Evolutionary conservation across 2,888 invertebrate genomes (phyloP), one percentile per base, ranked within the genome.

Genomic region (Epirrhoe tristata): DNA sequence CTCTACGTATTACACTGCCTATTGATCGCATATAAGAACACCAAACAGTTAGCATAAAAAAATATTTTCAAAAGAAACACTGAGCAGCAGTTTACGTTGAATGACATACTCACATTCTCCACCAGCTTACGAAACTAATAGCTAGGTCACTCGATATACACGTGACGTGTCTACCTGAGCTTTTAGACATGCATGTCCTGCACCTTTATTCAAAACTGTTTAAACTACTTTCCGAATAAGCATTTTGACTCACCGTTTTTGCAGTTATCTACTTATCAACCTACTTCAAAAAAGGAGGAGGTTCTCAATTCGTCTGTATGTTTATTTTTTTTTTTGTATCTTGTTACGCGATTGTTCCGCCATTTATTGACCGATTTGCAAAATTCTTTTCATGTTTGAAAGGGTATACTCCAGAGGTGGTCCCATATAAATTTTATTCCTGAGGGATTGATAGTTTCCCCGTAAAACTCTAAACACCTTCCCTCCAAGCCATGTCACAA

Each of bases 141-240:
- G 64, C 54, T 58, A 59, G 64, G 48, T 58, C 58, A 58, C 36
- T 64, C 12, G 6, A 55, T 63, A 57, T 5, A 34, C 34, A 14
- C 16, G 31, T 48, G 14, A 48, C 48, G 48, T 6, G 48, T 48
- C 14, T 14, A 48, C 48, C 14, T 12, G 14, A 14, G 48, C 14
- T 12, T 14, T 16, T 48, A 6, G 16, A 48, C 7, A 48, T 48
- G 12, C 39, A 48, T 48, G 12, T 48, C 48, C 48, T 48, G 39
- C 39, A 12, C 39, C 39, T 43, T 43, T 43, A 43, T 12, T 43
- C 12, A 43, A 43, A 43, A 43, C 12, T 12, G 12, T 43, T 43
- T 10, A 1, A 36, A 36, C 10, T 4, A 43, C 6, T 34, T 43
- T 43, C 12, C 4, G 12, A 43, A 43, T 43, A 12, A 43, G 39